Evolutionary conservation across 2,797 vertebrate species (phyloP).

Genomic region (Podarcis siculus): DNA sequence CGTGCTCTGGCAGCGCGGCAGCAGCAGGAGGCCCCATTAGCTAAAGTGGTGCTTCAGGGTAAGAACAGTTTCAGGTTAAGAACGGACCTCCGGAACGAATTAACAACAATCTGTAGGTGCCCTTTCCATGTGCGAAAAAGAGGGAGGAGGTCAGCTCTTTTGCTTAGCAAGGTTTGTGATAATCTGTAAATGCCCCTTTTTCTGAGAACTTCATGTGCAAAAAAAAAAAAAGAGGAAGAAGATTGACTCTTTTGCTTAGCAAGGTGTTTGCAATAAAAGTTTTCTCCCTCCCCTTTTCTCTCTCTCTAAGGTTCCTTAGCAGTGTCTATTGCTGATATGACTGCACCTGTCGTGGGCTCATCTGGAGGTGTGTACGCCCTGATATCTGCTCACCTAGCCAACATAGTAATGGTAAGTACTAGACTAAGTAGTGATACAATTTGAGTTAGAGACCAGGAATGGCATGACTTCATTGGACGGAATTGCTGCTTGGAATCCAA

Average conservation of each 20-base stretch:
- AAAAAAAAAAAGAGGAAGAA: not conserved
- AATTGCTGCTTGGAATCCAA: not conserved
- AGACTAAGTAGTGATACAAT: not conserved
- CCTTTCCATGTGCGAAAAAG: too few species aligned
- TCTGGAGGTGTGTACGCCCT: constrained; percentile 98
- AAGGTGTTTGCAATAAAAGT: constrained; percentile 36
- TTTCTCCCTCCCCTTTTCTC: not conserved
- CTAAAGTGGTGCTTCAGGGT: too few species aligned
- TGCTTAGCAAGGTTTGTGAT: not conserved
- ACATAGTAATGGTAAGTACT: constrained; percentile 94
- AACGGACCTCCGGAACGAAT: too few species aligned
- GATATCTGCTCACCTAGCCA: constrained; percentile 96
- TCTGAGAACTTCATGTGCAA: constrained; percentile 2
- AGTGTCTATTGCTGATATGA: constrained; percentile 96
- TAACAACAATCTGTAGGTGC: too few species aligned
- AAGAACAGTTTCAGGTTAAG: too few species aligned
- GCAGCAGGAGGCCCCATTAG: too few species aligned
- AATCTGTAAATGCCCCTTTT: not conserved
- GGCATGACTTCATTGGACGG: not conserved
- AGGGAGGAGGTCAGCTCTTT: too few species aligned
- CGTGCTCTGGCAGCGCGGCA: too few species aligned
- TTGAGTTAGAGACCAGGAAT: not conserved
- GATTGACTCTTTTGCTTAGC: constrained; percentile 9
- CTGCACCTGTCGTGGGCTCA: constrained; percentile 92
- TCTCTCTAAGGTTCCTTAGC: constrained; percentile 88